Conservation (phyloP, 2,113 vertebrate genomes). For the Pelecanus crispus region DNA sequence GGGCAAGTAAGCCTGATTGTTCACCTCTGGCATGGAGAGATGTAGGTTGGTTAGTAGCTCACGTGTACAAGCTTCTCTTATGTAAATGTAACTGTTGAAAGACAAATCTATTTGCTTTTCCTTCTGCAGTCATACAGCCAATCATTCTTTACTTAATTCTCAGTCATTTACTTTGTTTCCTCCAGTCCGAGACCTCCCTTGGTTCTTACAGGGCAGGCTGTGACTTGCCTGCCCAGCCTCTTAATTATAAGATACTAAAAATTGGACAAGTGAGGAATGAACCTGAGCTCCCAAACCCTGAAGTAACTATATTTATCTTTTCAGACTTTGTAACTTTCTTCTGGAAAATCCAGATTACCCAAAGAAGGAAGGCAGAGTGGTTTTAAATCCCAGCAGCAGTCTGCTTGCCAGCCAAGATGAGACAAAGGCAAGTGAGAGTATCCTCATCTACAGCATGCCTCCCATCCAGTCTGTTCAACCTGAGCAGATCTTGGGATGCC, state of each 20-base stretch:
- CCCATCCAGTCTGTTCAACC: background rate
- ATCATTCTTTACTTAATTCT: background rate
- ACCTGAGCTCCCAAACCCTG: background rate
- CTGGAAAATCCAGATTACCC: constrained; percentile 93
- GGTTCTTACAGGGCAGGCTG: background rate
- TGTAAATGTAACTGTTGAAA: background rate
- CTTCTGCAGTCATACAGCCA: background rate
- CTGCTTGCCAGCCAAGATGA: constrained; percentile 87
- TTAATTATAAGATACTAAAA: background rate
- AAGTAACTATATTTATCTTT: constrained; percentile 57
- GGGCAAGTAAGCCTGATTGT: background rate
- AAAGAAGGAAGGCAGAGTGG: constrained; percentile 79
- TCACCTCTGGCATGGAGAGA: background rate
- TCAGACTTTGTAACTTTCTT: constrained; percentile 94
- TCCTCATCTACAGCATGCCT: background rate
- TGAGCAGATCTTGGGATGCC: background rate
- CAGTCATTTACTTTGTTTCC: background rate
- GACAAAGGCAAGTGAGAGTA: constrained; percentile 72
- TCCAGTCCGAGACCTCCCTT: background rate
- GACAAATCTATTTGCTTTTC: background rate
- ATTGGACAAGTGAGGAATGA: background rate
- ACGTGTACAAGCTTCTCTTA: background rate
- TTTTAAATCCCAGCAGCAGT: constrained; percentile 85
- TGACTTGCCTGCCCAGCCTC: background rate
- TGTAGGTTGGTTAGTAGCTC: background rate